These are phyloP conservation scores for Apus apus DNA, from an alignment of 2,113 vertebrate genomes.

Conservation along the genomic window DNA sequence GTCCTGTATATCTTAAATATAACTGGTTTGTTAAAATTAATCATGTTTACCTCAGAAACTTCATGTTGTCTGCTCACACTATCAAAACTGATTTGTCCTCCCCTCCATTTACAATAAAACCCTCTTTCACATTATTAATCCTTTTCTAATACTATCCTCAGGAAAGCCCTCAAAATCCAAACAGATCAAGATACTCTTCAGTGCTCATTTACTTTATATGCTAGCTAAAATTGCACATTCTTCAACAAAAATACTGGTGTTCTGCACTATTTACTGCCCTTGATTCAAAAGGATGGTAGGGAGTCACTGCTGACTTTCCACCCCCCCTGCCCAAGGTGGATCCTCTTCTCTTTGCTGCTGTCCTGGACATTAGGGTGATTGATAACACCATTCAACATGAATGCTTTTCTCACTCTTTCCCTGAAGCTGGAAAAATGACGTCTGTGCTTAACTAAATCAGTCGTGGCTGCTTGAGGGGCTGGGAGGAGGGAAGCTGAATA, in stretches of 20 bases:
- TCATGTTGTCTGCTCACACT: not conserved
- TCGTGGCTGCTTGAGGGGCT: not conserved
- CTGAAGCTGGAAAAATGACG: not conserved
- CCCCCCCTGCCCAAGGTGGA: accelerated
- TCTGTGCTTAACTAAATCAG: not conserved
- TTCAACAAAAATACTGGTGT: not conserved
- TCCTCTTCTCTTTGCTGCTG: not conserved
- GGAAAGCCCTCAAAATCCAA: not conserved
- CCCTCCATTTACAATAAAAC: not conserved
- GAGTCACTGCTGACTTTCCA: not conserved
- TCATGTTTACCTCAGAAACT: not conserved
- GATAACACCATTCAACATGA: not conserved
- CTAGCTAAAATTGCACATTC: not conserved
- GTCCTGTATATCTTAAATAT: not conserved
- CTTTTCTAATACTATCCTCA: not conserved
- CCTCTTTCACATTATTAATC: not conserved
- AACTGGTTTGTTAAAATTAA: not conserved
- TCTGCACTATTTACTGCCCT: not conserved
- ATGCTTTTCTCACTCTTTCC: not conserved
- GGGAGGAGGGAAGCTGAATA: not conserved
- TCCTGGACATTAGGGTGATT: not conserved
- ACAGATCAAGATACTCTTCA: not conserved
- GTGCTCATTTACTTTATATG: not conserved
- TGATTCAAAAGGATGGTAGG: not conserved
- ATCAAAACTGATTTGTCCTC: not conserved